Base-by-base conservation (phyloP, 2,113 vertebrate genomes). In the Myrmophylax atrothorax region DNA sequence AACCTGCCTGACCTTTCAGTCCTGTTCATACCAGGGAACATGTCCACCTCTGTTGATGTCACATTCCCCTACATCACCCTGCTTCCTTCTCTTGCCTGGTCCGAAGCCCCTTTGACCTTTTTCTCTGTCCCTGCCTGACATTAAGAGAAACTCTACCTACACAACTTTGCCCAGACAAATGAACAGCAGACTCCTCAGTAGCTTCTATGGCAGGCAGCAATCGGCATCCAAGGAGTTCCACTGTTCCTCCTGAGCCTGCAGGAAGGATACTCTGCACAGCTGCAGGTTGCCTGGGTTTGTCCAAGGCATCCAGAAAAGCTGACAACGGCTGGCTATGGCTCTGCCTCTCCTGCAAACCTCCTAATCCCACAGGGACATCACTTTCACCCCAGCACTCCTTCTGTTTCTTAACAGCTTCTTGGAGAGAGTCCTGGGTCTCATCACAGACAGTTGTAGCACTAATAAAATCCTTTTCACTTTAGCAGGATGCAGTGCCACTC, bases 251-350 rank as follows among this genome's bases (percentile, higher is more conserved):
- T 64, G 91, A 59, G 55, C 60, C 64, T 46, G 53, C 14, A 7
- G 25, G 50, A 69, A 87, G 77, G 60, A 47, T 87, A 44, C 42
- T 77, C 42, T 64, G 62, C 64, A 63, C 69, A 75, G 73, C 62
- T 89, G 46, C 1, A 1, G 22, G n/a, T 62, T 72, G n/a, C 82
- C 40, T 1, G 1, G 33, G 14, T 70, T 91, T 91, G 69, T 53
- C 69, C 66, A 78, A 93, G 52, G 56, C 40, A 37, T 91, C 50
- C 44, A 87, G 84, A 96, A 78, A 69, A 94, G 89, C 76, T 87
- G 87, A 68, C 0, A 2, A 84, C 56, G 93, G 89, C 80, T 89
- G 73, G 20, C 56, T 8, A 3, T 1, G 3, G 60, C 35, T 94
- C 91, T 95, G 56, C 64, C 29, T 95, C 67, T 74, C 64, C 47